Base-by-base conservation (phyloP, 2,797 vertebrate genomes). In the Semotilus atromaculatus region DNA sequence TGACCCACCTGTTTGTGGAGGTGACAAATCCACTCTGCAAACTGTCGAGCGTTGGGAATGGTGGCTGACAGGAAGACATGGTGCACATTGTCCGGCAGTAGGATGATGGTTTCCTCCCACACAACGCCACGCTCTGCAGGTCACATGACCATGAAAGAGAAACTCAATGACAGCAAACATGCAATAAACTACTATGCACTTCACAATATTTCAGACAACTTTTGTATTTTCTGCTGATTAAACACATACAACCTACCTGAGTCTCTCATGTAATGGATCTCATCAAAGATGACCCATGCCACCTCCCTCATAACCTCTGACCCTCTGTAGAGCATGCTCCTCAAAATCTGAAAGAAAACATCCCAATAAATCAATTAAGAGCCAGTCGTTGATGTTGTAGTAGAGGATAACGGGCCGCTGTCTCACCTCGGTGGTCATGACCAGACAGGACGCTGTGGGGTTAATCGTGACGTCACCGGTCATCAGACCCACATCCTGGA, bases 181-280 rank as follows among this genome's bases (percentile, higher is more conserved):
- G 40, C 23, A 0, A 38, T 19, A 36, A 34, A 36, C n/a, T 14
- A 31, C 2, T 31, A 2, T 5, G 4, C 43, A 81, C 8, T 21
- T 45, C 11, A 34, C 3, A 64, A 45, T 23, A 51, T 51, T 18
- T 18, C 13, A 55, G 7, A 3, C 18, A 31, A 73, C 19, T 16
- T 71, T 16, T 60, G 21, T 2, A 67, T 51, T 38, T 72, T 73
- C 36, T 58, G 26, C 19, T 2, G 0, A 70, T 51, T 10, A 53
- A 38, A 31, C n/a, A 11, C 29, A 13, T 16, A 55, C 40, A 3
- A 89, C 92, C 18, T 43, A 93, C 98, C 98, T 89, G 97, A 90
- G 90, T 99, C 98, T 94, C 98, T 98, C 98, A 99, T 99, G 92
- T 99, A 99, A 92, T 99, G 98, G 88, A 99, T 99, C 95, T 99